Evolutionary conservation across 2,113 vertebrate genomes (phyloP).

Genomic region (Nannobrachium achirus): DNA sequence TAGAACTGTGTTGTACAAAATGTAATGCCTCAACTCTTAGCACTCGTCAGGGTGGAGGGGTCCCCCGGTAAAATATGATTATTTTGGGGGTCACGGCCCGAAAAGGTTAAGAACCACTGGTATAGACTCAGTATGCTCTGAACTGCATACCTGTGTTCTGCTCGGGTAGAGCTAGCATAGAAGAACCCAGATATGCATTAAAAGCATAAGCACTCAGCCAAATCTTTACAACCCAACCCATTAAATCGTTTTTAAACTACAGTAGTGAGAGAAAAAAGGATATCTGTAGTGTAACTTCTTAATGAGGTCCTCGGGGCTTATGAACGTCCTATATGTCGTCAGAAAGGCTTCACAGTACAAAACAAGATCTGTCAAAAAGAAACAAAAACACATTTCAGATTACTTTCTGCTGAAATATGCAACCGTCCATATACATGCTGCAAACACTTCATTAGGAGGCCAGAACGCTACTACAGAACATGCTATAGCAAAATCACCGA

Average conservation of each 20-base stretch:
- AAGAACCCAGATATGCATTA: too few relatives aligned
- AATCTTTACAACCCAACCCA: neutral
- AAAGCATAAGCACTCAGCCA: constrained; percentile 15
- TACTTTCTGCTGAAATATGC: constrained; percentile 11
- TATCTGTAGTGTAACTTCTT: constrained; percentile 99
- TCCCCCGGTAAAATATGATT: too few relatives aligned
- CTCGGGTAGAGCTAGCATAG: too few relatives aligned
- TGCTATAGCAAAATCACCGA: constrained; percentile 30
- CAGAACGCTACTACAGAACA: neutral
- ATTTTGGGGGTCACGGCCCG: too few relatives aligned
- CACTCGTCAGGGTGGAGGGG: too few relatives aligned
- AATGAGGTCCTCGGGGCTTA: constrained; percentile 96
- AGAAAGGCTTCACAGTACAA: constrained; percentile 98
- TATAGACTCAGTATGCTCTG: too few relatives aligned
- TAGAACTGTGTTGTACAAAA: too few relatives aligned
- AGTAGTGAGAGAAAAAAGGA: constrained; percentile 78
- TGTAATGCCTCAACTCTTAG: too few relatives aligned
- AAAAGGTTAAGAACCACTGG: too few relatives aligned
- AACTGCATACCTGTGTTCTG: too few relatives aligned
- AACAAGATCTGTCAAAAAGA: constrained; percentile 85
- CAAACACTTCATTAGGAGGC: constrained; percentile 21
- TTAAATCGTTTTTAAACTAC: neutral
- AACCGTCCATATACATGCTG: constrained; percentile 37
- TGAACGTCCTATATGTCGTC: constrained; percentile 97
- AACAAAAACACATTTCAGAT: constrained; percentile 22